Evolutionary conservation across 92 coral and sea anemone species (phyloP), one percentile per base, ranked within the genome.

Genomic region (Umimayanthus chanpuru): DNA sequence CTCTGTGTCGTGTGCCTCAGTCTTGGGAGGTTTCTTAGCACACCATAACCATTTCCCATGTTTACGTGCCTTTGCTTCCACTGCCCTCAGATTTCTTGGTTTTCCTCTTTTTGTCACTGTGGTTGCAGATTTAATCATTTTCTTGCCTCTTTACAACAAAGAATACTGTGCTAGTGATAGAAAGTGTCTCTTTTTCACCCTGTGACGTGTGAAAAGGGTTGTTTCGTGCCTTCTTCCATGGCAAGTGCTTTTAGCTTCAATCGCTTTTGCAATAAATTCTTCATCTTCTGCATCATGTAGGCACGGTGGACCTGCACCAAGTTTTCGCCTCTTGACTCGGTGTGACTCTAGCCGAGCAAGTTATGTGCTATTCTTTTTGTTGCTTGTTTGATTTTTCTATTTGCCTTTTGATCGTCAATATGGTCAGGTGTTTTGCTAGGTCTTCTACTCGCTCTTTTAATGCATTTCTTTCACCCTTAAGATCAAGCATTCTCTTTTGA

Each of bases 31-130:
- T 30, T 81, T 81, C 73, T 81, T 81, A 38, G 73, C 75, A 81
- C 85, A 81, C 85, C 73, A 81, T 38, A 81, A n/a, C 85, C 85
- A 81, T 26, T 81, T 81, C 36, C 72, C 85, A 77, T 77, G 61
- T 9, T 61, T 67, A 61, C 61, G 86, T 55, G 86, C 50, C 86
- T 82, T 82, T 65, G 86, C 86, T 65, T 65, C 10, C 61, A 61
- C 36, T 38, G 76, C 1, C 76, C 75, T 82, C 77, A 73, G 25
- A 82, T 88, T 91, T 58, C 64, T 91, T 66, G 91, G 91, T 41
- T 81, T 88, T 25, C 88, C 89, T 26, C 89, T 67, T 76, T 91
- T 88, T 23, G 88, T 78, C 39, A 88, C 93, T 29, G 93, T 91
- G 58, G 91, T 88, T 53, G 89, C 91, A 1, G 91, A 90, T 56